These are phyloP conservation scores for Lates calcarifer DNA, from an alignment of 2,113 vertebrate genomes.

Conservation along the genomic window DNA sequence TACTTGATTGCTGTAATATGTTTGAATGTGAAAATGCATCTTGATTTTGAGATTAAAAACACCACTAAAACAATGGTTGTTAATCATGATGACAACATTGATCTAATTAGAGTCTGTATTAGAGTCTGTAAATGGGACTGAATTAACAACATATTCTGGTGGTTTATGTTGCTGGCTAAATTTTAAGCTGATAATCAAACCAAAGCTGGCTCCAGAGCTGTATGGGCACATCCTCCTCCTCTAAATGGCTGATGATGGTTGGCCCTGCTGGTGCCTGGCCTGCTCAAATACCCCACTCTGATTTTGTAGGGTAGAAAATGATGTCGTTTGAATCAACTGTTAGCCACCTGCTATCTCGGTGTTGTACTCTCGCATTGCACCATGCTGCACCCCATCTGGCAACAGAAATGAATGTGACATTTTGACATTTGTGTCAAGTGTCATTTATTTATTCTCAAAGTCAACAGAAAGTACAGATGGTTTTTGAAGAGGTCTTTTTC, in stretches of 20 bases:
- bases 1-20: slow-evolving; percentile 14
- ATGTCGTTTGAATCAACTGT: slow-evolving; percentile 48
- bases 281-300: slow-evolving; percentile 16
- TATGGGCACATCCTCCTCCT: slow-evolving; percentile 15
- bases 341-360: slow-evolving; percentile 46
- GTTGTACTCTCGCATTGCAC: slow-evolving; percentile 31
- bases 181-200: slow-evolving; percentile 53
- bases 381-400: slow-evolving; percentile 50
- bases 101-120: slow-evolving; percentile 46
- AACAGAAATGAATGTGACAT: slow-evolving; percentile 51
- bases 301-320: slow-evolving; percentile 44
- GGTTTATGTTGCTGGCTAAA: slow-evolving; percentile 31
- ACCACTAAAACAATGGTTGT: neutral
- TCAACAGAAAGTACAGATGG: slow-evolving; percentile 14
- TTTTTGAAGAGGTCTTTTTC: slow-evolving; percentile 31
- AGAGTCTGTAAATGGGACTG: slow-evolving; percentile 29
- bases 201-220: slow-evolving; percentile 28
- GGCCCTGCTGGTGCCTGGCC: slow-evolving; percentile 45
- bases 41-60: slow-evolving; percentile 43
- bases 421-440: slow-evolving; percentile 48
- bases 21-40: slow-evolving; percentile 40
- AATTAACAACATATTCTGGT: slow-evolving; percentile 44
- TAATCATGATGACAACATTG: slow-evolving; percentile 1
- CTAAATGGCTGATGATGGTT: slow-evolving; percentile 31
- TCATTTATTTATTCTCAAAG: slow-evolving; percentile 45